Conservation (phyloP, 1,140 invertebrate genomes). For the Lamellibrachia luymesi region DNA sequence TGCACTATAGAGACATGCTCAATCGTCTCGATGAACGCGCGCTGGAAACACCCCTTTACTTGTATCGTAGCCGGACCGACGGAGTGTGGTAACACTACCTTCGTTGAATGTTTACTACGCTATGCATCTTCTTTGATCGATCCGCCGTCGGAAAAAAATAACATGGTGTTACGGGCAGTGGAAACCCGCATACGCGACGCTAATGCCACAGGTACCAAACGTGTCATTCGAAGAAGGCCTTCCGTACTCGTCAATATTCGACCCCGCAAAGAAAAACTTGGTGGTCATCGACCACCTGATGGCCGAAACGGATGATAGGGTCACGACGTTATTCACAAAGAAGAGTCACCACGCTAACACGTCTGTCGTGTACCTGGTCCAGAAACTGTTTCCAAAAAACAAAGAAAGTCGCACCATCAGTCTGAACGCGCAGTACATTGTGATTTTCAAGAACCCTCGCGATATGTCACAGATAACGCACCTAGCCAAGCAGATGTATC, state of each 20-base stretch:
- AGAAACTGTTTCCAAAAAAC: conserved; percentile 12
- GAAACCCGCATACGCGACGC: neutral
- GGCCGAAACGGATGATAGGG: conserved; percentile 5
- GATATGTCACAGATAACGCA: neutral
- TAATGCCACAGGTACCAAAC: neutral
- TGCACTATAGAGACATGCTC: neutral
- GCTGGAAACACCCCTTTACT: neutral
- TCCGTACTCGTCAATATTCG: neutral
- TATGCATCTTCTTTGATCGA: neutral
- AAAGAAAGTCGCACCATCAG: conserved; percentile 11
- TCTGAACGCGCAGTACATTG: conserved; percentile 2
- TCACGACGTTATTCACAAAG: neutral
- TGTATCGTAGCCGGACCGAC: conserved; percentile 14
- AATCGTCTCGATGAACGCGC: neutral
- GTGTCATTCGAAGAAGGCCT: neutral
- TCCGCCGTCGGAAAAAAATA: neutral
- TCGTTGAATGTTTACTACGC: neutral
- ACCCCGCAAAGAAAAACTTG: neutral
- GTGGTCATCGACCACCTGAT: conserved; percentile 8
- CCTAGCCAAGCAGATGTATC: conserved; percentile 14
- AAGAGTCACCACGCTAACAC: conserved; percentile 2
- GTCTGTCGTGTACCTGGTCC: neutral
- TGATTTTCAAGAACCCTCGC: neutral
- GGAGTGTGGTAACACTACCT: neutral
- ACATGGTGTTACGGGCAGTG: neutral